phyloP scores from a whole-genome alignment of 2,888 invertebrate species.

The Chymomyza fuscimana region DNA sequence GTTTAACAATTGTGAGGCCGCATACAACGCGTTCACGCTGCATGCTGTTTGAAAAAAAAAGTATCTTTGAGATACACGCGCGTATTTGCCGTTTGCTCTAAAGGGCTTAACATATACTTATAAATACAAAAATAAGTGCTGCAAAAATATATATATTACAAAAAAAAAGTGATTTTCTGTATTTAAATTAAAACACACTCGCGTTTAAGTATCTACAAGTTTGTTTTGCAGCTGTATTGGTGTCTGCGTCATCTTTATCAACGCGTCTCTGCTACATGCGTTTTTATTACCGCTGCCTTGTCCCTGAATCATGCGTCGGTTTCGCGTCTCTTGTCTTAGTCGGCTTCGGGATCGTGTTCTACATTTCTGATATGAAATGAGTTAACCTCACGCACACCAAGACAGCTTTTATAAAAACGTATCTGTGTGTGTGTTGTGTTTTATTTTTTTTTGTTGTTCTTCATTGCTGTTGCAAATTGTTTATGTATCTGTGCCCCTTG shows the following conservation, averaged over 20 bases:
- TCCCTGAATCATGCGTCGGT: slow-evolving; percentile 40
- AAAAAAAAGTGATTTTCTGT: background rate
- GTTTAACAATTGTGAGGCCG: slow-evolving; percentile 56
- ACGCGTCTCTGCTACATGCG: background rate
- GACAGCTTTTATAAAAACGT: background rate
- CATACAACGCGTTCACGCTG: slow-evolving; percentile 42
- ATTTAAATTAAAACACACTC: too few relatives aligned
- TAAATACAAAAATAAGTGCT: background rate
- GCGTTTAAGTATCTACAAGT: too few relatives aligned
- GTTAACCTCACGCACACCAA: slow-evolving; percentile 29
- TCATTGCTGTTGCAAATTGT: background rate
- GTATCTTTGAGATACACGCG: slow-evolving; percentile 62
- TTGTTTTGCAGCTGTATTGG: background rate
- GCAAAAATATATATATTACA: background rate
- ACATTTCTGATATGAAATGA: slow-evolving; percentile 40
- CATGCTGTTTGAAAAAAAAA: slow-evolving; percentile 17
- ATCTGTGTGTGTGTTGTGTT: background rate
- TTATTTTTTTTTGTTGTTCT: background rate
- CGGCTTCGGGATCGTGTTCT: slow-evolving; percentile 50
- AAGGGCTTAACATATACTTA: background rate
- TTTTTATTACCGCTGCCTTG: slow-evolving; percentile 18
- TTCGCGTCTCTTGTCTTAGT: slow-evolving; percentile 11
- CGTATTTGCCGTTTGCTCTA: too few relatives aligned
- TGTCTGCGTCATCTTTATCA: background rate
- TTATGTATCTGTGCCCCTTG: background rate